phyloP scores from a whole-genome alignment of 2,888 invertebrate species.

The Drosophila dives region DNA sequence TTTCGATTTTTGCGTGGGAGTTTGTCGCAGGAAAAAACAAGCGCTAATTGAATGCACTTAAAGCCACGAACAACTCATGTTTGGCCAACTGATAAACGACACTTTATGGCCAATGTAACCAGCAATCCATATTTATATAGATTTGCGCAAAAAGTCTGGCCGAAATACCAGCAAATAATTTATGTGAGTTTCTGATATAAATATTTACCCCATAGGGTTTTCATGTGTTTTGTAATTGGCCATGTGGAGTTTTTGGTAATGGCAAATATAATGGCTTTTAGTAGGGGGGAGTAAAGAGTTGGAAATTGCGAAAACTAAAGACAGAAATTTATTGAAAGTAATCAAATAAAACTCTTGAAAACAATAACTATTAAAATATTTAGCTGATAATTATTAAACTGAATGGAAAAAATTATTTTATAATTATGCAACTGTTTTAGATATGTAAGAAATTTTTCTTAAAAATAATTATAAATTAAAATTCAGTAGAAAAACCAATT shows the following conservation, averaged over 20 bases:
- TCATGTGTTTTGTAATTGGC: constrained; percentile 1
- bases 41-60: constrained; percentile 65
- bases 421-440: background rate
- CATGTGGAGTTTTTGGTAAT: constrained; percentile 1
- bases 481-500: background rate
- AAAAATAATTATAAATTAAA: background rate
- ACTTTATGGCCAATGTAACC: constrained; percentile 48
- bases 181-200: constrained; percentile 1
- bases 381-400: background rate
- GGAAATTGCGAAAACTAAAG: background rate
- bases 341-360: background rate
- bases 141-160: constrained; percentile 25
- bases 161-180: constrained; percentile 23
- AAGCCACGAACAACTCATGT: constrained; percentile 46
- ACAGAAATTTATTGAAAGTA: background rate
- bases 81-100: constrained; percentile 47
- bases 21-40: constrained; percentile 20
- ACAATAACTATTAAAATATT: background rate
- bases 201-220: constrained; percentile 25
- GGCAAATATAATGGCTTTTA: background rate
- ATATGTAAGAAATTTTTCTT: background rate
- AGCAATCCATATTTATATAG: constrained; percentile 34
- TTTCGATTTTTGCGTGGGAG: constrained; percentile 27
- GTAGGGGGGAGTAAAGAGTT: background rate
- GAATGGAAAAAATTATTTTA: background rate